Evolutionary conservation across 2,797 vertebrate genomes (phyloP), one percentile per base, ranked within the genome.

Genomic region (Pseudomugil tenellus): DNA sequence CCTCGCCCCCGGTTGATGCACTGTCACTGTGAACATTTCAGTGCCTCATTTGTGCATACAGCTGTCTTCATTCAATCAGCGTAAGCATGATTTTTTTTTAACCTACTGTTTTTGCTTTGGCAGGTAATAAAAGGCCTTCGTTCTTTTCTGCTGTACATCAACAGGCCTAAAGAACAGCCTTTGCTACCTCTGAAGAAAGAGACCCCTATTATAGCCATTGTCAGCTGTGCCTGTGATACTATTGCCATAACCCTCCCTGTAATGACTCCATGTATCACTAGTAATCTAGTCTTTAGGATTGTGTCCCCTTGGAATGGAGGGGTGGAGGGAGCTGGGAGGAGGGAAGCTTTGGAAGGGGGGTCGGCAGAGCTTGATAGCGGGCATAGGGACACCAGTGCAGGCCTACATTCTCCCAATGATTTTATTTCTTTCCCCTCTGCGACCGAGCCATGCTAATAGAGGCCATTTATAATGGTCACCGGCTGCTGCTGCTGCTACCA

Each of bases 401-500:
- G 84, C 85, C 88, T 84, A 90, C 85, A 86, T 92, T 91, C 87
- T 93, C 87, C 84, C 90, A 87, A 87, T 90, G 90, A 92, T 92
- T 93, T 93, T 91, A 92, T 93, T 93, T 91, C 89, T 90, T 87
- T 88, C 89, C 90, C 90, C 88, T 90, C 89, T 89, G 91, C 91
- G 88, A 91, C 93, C 90, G 79, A 92, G 92, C 92, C 91, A 91
- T 92, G 93, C 92, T 95, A 95, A 95, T 94, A 93, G 93, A 93
- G 92, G 91, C 93, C 94, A 93, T 95, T 94, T 93, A 92, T 94
- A 93, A 92, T 84, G 90, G 91, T 94, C 93, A 92, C 89, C 76
- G 82, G 87, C 89, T 91, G 90, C 90, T 88, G 87, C 85, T 76
- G 76, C 83, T 84, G 81, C 84, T 80, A 63, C 79, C 79, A 70